Evolutionary conservation across 2,797 vertebrate genomes (phyloP).

Genomic region (Heteromormyrus szaboi): DNA sequence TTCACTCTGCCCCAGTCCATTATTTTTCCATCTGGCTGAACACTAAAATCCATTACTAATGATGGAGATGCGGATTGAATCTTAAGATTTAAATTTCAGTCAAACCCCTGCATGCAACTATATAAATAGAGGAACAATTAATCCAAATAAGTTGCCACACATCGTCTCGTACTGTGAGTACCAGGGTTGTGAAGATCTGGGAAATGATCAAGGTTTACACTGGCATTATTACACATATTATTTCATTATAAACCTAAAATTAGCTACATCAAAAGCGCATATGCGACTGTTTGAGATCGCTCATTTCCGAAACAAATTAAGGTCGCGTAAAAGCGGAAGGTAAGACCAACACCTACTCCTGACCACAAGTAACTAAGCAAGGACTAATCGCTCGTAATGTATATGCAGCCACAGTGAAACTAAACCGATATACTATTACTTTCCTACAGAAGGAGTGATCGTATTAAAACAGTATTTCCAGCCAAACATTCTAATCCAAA

Average conservation of each 20-base stretch:
- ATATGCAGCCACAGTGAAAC: background rate
- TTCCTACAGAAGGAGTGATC: background rate
- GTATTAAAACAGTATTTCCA: background rate
- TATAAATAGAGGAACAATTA: background rate
- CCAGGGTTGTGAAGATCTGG: background rate
- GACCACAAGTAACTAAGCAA: background rate
- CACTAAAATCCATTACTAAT: background rate
- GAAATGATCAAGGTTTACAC: background rate
- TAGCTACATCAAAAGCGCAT: background rate
- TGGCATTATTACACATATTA: background rate
- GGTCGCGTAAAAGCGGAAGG: background rate
- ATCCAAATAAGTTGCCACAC: background rate
- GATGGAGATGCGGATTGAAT: background rate
- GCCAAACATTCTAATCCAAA: background rate
- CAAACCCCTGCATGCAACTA: background rate
- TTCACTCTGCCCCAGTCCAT: background rate
- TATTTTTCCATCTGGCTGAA: background rate
- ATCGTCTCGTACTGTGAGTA: background rate
- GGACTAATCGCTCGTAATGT: background rate
- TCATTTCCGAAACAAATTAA: background rate
- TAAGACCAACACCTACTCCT: background rate
- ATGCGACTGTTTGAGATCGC: background rate
- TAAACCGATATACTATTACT: background rate
- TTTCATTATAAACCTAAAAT: background rate
- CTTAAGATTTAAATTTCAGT: background rate